Conservation (phyloP, 2,888 invertebrate genomes). For the Rhagonycha fulva region DNA sequence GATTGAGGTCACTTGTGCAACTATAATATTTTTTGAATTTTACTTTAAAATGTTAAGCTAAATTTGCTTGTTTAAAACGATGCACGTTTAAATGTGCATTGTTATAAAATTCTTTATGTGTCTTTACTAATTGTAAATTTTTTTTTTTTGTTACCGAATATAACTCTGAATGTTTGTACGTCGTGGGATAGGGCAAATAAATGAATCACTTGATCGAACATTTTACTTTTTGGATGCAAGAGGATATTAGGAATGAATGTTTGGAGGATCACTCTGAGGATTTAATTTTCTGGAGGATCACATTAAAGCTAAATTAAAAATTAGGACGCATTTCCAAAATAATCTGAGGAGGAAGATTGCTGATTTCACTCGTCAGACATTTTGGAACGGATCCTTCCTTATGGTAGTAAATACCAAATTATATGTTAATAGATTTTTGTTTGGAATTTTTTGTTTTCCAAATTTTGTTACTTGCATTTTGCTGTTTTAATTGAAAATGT, state of each 20-base stretch:
- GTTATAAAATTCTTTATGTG: not conserved
- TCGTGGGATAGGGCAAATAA: constrained; percentile 30
- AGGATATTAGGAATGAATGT: constrained; percentile 29
- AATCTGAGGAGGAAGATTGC: constrained; percentile 1
- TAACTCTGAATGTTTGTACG: constrained; percentile 26
- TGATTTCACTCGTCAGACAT: constrained; percentile 1
- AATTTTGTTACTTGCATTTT: not conserved
- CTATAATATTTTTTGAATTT: not conserved
- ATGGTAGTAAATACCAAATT: constrained; percentile 4
- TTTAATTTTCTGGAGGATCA: constrained; percentile 10
- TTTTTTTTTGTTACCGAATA: constrained; percentile 22
- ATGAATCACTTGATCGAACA: constrained; percentile 26
- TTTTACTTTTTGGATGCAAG: constrained; percentile 30
- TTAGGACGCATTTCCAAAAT: constrained; percentile 2
- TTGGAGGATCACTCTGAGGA: constrained; percentile 27
- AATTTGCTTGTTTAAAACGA: not conserved
- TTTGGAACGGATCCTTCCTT: not conserved
- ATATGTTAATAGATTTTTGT: not conserved
- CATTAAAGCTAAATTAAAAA: constrained; percentile 4
- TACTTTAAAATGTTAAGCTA: not conserved
- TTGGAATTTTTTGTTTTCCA: not conserved
- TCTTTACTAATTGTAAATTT: constrained; percentile 27
- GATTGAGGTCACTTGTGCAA: not conserved
- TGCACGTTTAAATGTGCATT: constrained; percentile 3
- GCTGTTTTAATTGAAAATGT: not conserved